Percentiles rank a stretch among this genome's conserved stretches.
phyloP scores from a whole-genome alignment of 2,797 vertebrate species.

The Ctenochaetus hawaiiensis region DNA sequence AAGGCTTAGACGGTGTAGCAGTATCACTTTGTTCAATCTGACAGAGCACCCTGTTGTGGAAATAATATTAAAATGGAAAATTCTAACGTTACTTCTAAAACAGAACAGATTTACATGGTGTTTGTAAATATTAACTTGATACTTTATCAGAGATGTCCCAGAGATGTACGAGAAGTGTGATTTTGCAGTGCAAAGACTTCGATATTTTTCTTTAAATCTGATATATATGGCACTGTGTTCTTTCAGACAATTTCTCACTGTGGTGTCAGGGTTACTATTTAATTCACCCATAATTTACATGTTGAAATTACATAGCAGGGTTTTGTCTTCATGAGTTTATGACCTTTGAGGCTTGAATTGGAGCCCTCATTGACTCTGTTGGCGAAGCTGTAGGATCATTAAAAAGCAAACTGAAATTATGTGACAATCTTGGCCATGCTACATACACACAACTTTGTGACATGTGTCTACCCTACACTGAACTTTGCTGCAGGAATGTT shows the following conservation, averaged over 20 bases:
- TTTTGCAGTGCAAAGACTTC: neutral
- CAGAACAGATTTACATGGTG: neutral
- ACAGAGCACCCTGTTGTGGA: conserved; percentile 22
- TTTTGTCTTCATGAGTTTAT: neutral
- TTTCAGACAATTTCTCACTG: neutral
- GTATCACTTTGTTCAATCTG: conserved; percentile 7
- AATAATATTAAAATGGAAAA: conserved; percentile 6
- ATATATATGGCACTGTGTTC: neutral
- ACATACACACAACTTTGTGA: neutral
- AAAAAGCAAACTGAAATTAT: neutral
- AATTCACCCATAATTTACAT: neutral
- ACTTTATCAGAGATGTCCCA: neutral
- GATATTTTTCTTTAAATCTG: neutral
- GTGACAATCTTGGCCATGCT: neutral
- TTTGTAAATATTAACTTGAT: conserved; percentile 16
- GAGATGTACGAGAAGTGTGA: neutral
- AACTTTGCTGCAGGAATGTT: neutral
- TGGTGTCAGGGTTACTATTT: neutral
- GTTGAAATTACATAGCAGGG: neutral
- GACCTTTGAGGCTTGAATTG: neutral
- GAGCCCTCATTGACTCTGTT: neutral
- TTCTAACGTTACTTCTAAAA: conserved; percentile 10
- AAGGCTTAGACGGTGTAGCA: conserved; percentile 2
- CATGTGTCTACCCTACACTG: neutral
- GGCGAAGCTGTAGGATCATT: neutral